These are phyloP conservation scores for Eumaeus atala DNA, from an alignment of 1,140 invertebrate species.

Conservation along the genomic window DNA sequence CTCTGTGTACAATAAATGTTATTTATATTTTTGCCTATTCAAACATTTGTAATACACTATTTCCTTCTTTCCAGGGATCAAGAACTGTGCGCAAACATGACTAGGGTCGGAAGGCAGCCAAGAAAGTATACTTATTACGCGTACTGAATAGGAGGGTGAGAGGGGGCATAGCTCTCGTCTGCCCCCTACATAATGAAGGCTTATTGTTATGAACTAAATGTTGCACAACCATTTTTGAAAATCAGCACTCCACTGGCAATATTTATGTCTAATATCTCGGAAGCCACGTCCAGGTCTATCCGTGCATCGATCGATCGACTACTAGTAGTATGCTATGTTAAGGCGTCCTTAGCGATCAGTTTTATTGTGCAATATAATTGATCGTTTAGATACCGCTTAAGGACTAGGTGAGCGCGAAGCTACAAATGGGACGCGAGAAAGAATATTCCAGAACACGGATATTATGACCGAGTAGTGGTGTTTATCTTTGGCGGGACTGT, in stretches of 20 bases:
- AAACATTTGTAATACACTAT: background rate
- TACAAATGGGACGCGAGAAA: too few species aligned
- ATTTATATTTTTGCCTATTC: background rate
- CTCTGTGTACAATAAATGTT: too few species aligned
- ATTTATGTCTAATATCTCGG: background rate
- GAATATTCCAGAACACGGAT: too few species aligned
- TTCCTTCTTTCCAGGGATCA: conserved; percentile 69
- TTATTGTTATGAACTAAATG: conserved; percentile 3
- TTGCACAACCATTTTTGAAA: conserved; percentile 1
- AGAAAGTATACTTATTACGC: conserved; percentile 36
- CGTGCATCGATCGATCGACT: background rate
- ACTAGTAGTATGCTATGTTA: too few species aligned
- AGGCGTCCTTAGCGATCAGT: too few species aligned
- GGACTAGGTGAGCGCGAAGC: too few species aligned
- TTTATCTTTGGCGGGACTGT: too few species aligned
- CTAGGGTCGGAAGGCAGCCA: conserved; percentile 42
- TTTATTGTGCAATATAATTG: too few species aligned
- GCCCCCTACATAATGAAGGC: background rate
- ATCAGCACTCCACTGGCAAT: conserved; percentile 3
- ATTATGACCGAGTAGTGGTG: too few species aligned
- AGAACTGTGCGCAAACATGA: conserved; percentile 77
- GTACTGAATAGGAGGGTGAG: conserved; percentile 6
- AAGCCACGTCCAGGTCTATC: background rate
- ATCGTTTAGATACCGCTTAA: too few species aligned
- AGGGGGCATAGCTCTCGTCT: background rate